Evolutionary conservation across 1,140 invertebrate species (phyloP).

Genomic region (Lepidostoma basale): DNA sequence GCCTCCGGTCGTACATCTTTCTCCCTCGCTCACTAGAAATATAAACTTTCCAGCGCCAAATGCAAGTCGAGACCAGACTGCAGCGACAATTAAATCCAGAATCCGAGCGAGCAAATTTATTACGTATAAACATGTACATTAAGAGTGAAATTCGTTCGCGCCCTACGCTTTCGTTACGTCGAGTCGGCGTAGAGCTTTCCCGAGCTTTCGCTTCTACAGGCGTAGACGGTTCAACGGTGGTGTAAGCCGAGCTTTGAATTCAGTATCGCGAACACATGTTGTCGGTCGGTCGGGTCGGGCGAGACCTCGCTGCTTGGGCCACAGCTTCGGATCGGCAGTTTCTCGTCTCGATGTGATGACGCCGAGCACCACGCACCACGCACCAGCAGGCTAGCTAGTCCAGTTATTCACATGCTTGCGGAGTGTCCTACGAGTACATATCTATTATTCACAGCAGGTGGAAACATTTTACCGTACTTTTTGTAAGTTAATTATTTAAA

Average conservation of each 20-base stretch:
- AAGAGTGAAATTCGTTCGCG: neutral
- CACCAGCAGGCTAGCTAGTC: too few relatives aligned
- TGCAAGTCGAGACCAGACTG: slow-evolving; percentile 35
- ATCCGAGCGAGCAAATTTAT: neutral
- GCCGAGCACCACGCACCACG: too few relatives aligned
- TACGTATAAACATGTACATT: neutral
- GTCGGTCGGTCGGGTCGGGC: slow-evolving; percentile 36
- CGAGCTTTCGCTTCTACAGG: slow-evolving; percentile 7
- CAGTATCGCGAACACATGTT: slow-evolving; percentile 45
- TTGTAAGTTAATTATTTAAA: too few relatives aligned
- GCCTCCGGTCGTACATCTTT: slow-evolving; percentile 4
- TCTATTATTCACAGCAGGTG: too few relatives aligned
- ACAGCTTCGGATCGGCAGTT: too few relatives aligned
- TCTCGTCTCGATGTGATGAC: too few relatives aligned
- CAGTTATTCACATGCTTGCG: too few relatives aligned
- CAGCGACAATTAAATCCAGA: slow-evolving; percentile 13
- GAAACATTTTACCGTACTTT: too few relatives aligned
- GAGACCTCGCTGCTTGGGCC: neutral
- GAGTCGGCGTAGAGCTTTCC: neutral
- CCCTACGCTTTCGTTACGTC: neutral
- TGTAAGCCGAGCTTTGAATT: slow-evolving; percentile 43
- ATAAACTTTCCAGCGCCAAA: slow-evolving; percentile 39
- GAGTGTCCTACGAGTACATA: too few relatives aligned
- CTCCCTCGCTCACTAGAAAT: slow-evolving; percentile 27
- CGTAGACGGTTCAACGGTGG: slow-evolving; percentile 35